Conservation (phyloP, 2,113 vertebrate genomes). For the Mirza zaza region DNA sequence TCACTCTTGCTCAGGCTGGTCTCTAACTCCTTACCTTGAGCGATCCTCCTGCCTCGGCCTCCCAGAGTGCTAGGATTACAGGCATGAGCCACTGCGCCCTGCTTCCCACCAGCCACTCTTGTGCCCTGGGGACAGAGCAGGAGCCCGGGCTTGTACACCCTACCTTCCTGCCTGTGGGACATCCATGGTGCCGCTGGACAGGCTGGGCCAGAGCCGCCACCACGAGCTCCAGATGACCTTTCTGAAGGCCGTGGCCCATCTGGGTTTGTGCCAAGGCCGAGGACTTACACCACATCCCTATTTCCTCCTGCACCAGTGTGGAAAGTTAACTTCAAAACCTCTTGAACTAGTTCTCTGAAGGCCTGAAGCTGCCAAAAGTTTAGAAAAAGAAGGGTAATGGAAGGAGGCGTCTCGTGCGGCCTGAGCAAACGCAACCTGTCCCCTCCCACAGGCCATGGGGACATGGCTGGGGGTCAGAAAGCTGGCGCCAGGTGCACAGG, state of each 20-base stretch:
- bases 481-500: background rate
- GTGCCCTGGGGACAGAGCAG: accelerated
- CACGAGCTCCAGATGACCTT: background rate
- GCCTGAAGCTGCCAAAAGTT: background rate
- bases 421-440: background rate
- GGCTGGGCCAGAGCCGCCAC: background rate
- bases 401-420: background rate
- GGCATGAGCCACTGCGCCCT: too few species aligned
- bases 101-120: too few species aligned
- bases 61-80: too few species aligned
- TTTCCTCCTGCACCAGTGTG: background rate
- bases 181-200: background rate
- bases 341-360: background rate
- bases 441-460: too few species aligned
- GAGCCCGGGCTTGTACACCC: background rate
- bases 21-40: too few species aligned
- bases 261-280: background rate
- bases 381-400: background rate
- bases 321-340: background rate
- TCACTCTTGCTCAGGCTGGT: too few species aligned
- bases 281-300: too few species aligned
- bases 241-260: background rate
- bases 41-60: too few species aligned
- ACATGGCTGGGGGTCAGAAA: too few species aligned
- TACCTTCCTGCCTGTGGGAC: background rate